Conservation (phyloP, 2,888 invertebrate genomes). For the Diabrotica balteata region DNA sequence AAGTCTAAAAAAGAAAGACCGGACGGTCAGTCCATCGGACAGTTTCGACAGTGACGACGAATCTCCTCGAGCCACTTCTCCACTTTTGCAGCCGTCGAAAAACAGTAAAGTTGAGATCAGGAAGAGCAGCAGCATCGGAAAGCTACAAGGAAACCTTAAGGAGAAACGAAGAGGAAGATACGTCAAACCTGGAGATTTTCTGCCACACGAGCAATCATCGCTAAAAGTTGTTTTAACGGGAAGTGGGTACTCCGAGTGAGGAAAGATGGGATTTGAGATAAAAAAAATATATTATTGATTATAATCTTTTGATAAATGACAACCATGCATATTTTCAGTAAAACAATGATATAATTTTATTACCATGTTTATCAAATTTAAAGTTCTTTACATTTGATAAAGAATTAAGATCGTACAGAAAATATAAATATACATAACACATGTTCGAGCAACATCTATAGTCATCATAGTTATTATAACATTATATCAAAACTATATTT, state of each 20-base stretch:
- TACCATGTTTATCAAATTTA: too few relatives aligned
- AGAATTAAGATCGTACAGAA: too few relatives aligned
- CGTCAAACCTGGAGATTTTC: conserved; percentile 51
- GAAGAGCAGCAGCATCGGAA: conserved; percentile 59
- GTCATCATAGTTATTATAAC: too few relatives aligned
- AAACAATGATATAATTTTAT: too few relatives aligned
- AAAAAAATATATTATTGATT: too few relatives aligned
- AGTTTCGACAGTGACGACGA: conserved; percentile 64
- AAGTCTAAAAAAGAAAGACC: conserved; percentile 73
- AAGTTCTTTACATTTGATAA: too few relatives aligned
- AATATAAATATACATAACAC: too few relatives aligned
- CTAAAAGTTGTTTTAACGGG: conserved; percentile 53
- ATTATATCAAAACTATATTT: too few relatives aligned
- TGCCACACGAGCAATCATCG: conserved; percentile 49
- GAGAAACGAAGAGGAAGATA: conserved; percentile 49
- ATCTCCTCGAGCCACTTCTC: conserved; percentile 72
- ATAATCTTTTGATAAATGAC: too few relatives aligned
- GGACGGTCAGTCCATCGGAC: conserved; percentile 62
- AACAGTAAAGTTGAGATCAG: conserved; percentile 54
- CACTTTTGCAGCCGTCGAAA: conserved; percentile 63
- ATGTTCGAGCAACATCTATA: too few relatives aligned
- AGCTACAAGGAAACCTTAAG: conserved; percentile 47
- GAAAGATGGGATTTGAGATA: background rate
- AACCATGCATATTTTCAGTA: too few relatives aligned
- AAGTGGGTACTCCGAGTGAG: conserved; percentile 55